Percentiles rank a stretch among this genome's conserved stretches.
Evolutionary conservation across 2,113 vertebrate species (phyloP).

Genomic region (Colossoma macropomum): DNA sequence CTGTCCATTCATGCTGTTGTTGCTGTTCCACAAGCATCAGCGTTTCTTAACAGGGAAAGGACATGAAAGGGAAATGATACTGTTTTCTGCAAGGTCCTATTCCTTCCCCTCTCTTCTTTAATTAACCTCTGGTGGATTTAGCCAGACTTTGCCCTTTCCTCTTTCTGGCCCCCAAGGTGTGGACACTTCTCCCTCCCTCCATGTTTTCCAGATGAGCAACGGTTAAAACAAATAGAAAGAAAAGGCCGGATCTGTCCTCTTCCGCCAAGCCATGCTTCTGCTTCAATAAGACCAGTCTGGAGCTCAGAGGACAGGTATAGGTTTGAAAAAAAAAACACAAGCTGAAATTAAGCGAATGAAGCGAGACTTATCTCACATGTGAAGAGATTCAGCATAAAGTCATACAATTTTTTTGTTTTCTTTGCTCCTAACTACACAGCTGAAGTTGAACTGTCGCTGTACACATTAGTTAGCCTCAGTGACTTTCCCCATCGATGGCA

Average conservation of each 20-base stretch:
- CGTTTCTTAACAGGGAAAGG: background rate
- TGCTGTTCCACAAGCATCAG: slow-evolving; percentile 1
- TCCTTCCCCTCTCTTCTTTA: background rate
- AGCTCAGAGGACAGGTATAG: background rate
- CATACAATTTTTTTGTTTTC: no score
- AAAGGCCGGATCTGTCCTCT: slow-evolving; percentile 10
- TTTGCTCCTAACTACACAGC: no score
- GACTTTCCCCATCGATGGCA: no score
- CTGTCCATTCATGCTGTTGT: slow-evolving; percentile 2
- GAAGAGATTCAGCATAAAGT: no score
- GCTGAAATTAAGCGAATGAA: no score
- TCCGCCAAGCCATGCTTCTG: slow-evolving; percentile 26
- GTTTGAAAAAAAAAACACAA: background rate
- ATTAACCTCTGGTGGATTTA: slow-evolving; percentile 11
- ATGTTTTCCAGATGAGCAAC: slow-evolving; percentile 47
- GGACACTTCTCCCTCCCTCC: slow-evolving; percentile 8
- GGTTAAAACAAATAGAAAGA: slow-evolving; percentile 1
- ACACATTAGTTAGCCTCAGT: no score
- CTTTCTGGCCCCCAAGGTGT: slow-evolving; percentile 21
- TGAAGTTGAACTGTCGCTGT: no score
- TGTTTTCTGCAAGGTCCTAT: slow-evolving; percentile 6
- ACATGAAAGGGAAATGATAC: background rate
- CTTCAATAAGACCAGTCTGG: slow-evolving; percentile 13
- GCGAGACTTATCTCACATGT: no score
- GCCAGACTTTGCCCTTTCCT: background rate